Percentiles rank a stretch among this genome's conserved stretches.
Evolutionary conservation across 2,888 invertebrate genomes (phyloP).

Genomic region (Alviniconcha strummeri): DNA sequence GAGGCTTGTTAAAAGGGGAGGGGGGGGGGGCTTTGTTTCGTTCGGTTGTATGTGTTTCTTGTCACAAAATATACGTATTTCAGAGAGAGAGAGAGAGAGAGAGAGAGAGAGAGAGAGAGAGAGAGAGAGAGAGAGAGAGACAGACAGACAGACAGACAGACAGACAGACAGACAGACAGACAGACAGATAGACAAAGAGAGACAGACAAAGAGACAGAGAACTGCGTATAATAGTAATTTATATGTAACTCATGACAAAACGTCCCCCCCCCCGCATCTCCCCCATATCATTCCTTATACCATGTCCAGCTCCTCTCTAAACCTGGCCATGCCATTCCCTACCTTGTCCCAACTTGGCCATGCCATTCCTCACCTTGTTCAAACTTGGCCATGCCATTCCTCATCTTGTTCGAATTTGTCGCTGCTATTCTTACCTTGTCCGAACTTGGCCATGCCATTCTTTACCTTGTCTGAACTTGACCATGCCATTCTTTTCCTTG

Average conservation of each 20-base stretch:
- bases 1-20: too few species aligned
- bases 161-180: neutral
- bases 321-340: too few species aligned
- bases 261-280: too few species aligned
- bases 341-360: too few species aligned
- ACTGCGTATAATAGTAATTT: too few species aligned
- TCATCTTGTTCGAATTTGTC: too few species aligned
- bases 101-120: neutral
- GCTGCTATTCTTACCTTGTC: neutral
- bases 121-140: neutral
- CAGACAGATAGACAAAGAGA: too few species aligned
- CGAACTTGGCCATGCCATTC: neutral
- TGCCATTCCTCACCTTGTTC: neutral
- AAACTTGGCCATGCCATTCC: too few species aligned
- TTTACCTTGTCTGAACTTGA: too few species aligned
- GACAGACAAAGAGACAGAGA: too few species aligned
- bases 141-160: neutral
- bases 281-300: too few species aligned
- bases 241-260: too few species aligned
- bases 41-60: neutral
- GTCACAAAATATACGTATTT: neutral
- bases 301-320: neutral
- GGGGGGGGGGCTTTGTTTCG: neutral
- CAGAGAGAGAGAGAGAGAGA: neutral
- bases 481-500: conserved; percentile 21